Evolutionary conservation across 1,140 invertebrate species (phyloP).

Genomic region (Belonocnema kinseyi): DNA sequence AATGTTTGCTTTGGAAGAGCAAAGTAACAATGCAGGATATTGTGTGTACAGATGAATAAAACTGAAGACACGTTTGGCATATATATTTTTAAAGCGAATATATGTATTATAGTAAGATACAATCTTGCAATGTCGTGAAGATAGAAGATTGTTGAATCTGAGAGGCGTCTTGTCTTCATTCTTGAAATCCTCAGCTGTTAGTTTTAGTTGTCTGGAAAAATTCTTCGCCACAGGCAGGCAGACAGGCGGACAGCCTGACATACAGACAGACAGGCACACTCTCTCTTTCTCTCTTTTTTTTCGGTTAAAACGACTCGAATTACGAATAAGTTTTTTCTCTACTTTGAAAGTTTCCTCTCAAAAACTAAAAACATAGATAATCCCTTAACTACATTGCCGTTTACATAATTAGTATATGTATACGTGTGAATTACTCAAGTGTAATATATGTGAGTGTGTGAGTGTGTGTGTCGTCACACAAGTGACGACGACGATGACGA

Average conservation of each 20-base stretch:
- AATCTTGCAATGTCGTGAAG: slow-evolving; percentile 58
- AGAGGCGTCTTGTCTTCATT: slow-evolving; percentile 9
- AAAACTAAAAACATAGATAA: slow-evolving; percentile 7
- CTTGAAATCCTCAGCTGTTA: not conserved
- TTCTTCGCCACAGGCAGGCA: slow-evolving; percentile 2
- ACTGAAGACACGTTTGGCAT: slow-evolving; percentile 61
- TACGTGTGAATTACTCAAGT: slow-evolving; percentile 7
- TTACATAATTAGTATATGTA: slow-evolving; percentile 31
- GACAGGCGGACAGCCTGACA: not conserved
- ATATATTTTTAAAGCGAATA: slow-evolving; percentile 68
- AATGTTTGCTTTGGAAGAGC: slow-evolving; percentile 8
- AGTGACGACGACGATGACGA: no score
- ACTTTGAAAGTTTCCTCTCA: slow-evolving; percentile 18
- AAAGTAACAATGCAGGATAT: slow-evolving; percentile 53
- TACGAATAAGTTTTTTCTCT: slow-evolving; percentile 18
- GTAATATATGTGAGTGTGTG: not conserved
- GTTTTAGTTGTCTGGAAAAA: not conserved
- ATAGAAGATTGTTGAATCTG: slow-evolving; percentile 13
- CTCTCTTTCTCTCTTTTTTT: not conserved
- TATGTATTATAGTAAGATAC: slow-evolving; percentile 69
- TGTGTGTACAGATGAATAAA: slow-evolving; percentile 70
- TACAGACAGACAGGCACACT: not conserved
- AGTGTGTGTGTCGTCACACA: not conserved
- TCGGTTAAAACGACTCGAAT: slow-evolving; percentile 19
- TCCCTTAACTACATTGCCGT: slow-evolving; percentile 14